Base-by-base conservation (phyloP, 2,888 invertebrate species). In the Heteromurus nitidus region DNA sequence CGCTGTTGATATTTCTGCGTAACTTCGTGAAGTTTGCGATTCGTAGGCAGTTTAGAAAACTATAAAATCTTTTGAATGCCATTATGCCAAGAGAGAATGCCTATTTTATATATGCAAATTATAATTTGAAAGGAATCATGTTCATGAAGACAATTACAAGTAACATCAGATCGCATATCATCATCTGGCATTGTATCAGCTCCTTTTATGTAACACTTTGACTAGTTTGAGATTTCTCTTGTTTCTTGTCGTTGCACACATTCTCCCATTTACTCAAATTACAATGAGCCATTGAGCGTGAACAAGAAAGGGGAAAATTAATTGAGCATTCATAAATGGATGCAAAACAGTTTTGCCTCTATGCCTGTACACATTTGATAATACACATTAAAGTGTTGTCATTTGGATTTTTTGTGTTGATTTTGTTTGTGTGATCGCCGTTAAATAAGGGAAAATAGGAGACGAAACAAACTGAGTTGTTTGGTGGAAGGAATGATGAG, bases 391-490 rank as follows among this genome's bases (percentile, higher is more conserved):
- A n/a, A 11, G 11, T n/a, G 47, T 47, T 5, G 47, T n/a, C n/a
- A 47, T 13, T 47, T n/a, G 22, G 5, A 2, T 55, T 26, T 55
- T 55, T 55, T 44, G 2, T 9, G 7, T 47, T 68, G 42, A 36
- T 69, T 31, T 22, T 31, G 55, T 69, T 55, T 53, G 31, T 55
- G 55, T 69, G 18, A 70, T 70, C 58, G 70, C 58, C 58, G 26
- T 26, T 58, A 3, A 42, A 58, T 70, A 42, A 42, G 26, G 30
- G 18, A 30, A 58, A 42, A 70, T 24, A 22, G 31, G 26, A 30
- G 30, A 36, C 36, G 36, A 36, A 36, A 36, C 5, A 36, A 36
- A 36, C 47, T 13, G 47, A 47, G n/a, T 36, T 5, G 13, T 36
- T 36, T 13, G 36, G 13, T n/a, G n/a, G n/a, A 68, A 58, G 70